Evolutionary conservation across 30 jellyfish, hydroid and myxozoan genomes (phyloP).

Genomic region (Cassiopea andromeda): DNA sequence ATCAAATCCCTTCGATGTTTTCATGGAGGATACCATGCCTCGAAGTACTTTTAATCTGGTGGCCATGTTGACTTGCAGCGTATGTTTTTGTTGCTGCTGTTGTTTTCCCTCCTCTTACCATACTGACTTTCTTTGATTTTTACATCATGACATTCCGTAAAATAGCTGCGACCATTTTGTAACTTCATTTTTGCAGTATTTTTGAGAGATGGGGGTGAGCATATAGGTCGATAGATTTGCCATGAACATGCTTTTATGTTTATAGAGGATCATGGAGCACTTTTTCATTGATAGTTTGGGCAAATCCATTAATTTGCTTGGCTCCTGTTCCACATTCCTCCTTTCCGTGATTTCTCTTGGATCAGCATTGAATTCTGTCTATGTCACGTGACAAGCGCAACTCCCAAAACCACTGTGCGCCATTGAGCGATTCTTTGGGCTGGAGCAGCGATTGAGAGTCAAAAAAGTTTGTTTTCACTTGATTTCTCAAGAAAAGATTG

Average conservation of each 20-base stretch:
- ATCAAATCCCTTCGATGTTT: conserved; percentile 56
- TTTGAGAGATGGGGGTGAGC: not conserved
- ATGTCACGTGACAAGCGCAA: conserved; percentile 74
- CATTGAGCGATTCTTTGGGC: conserved; percentile 25
- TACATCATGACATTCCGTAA: too few species aligned
- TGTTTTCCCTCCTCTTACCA: not conserved
- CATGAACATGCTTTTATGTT: too few species aligned
- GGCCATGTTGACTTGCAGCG: conserved; percentile 31
- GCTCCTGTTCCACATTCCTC: not conserved
- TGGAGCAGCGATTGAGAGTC: not conserved
- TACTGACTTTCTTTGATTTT: too few species aligned
- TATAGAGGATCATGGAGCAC: too few species aligned
- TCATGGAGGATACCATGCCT: conserved; percentile 30
- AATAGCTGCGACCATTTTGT: too few species aligned
- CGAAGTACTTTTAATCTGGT: conserved; percentile 19
- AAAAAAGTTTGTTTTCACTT: too few species aligned
- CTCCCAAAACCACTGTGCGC: conserved; percentile 89
- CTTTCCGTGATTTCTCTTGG: conserved; percentile 9
- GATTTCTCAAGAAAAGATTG: not conserved
- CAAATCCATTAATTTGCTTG: too few species aligned
- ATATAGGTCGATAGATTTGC: too few species aligned
- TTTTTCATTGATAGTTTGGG: too few species aligned
- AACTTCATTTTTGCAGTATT: not conserved
- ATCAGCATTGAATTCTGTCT: conserved; percentile 20
- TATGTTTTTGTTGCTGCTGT: conserved; percentile 7